Percentiles rank a stretch among this genome's conserved stretches.
Evolutionary conservation across 1,140 invertebrate genomes (phyloP).

Genomic region (Neoseiulus cucumeris): DNA sequence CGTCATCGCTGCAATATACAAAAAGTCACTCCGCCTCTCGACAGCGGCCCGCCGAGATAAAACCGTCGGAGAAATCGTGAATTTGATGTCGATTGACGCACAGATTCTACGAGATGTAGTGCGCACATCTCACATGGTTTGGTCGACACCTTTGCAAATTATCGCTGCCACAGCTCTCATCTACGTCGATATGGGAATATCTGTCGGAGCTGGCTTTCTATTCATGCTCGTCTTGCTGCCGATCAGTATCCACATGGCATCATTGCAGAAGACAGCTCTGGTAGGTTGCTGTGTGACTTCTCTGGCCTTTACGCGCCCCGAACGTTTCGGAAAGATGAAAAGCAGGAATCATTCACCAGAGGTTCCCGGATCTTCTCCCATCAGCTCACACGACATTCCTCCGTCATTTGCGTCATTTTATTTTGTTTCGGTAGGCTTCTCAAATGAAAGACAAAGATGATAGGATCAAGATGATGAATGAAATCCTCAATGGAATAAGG

Average conservation of each 20-base stretch:
- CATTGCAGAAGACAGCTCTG: not conserved
- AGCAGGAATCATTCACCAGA: not conserved
- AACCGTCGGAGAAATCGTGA: conserved; percentile 25
- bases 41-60: conserved; percentile 17
- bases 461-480: conserved; percentile 22
- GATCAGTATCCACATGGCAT: not conserved
- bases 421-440: not conserved
- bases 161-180: conserved; percentile 20
- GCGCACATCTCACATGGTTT: conserved; percentile 15
- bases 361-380: not conserved
- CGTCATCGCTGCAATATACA: not conserved
- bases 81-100: conserved; percentile 24
- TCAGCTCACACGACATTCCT: not conserved
- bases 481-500: conserved; percentile 53
- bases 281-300: not conserved
- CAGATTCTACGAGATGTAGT: conserved; percentile 19
- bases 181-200: not conserved
- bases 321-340: not conserved
- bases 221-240: not conserved
- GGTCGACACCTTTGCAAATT: conserved; percentile 19
- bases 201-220: not conserved
- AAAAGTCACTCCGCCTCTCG: conserved; percentile 16
- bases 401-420: not conserved
- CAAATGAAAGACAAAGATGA: conserved; percentile 2
- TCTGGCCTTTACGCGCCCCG: not conserved